phyloP scores from a whole-genome alignment of 1,140 invertebrate genomes.

The Semibalanus balanoides region DNA sequence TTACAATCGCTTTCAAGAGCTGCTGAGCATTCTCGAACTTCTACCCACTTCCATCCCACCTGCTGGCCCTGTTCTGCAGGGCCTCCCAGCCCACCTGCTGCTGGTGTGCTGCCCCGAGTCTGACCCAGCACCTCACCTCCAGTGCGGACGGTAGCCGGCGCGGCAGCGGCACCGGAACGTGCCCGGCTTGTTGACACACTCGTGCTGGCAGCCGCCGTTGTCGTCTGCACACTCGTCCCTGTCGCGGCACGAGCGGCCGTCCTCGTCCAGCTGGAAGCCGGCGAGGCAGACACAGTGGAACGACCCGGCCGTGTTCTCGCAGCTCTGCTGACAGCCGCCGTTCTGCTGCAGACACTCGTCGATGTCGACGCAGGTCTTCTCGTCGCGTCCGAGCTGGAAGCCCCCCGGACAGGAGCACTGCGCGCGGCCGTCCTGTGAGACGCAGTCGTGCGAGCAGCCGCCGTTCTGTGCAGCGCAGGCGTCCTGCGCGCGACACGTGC shows the following conservation, averaged over 20 bases:
- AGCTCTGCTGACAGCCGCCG: slow-evolving; percentile 31
- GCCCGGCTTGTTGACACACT: slow-evolving; percentile 38
- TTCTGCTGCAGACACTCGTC: slow-evolving; percentile 23
- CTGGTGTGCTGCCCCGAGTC: no score
- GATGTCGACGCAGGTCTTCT: slow-evolving; percentile 30
- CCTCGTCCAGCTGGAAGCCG: slow-evolving; percentile 19
- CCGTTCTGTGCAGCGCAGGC: slow-evolving; percentile 89
- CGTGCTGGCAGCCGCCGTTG: slow-evolving; percentile 37
- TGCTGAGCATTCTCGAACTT: no score
- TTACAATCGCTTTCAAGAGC: no score
- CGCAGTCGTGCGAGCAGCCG: slow-evolving; percentile 93
- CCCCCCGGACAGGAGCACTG: slow-evolving; percentile 23
- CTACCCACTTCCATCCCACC: no score
- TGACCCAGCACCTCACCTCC: not conserved
- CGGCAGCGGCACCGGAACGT: slow-evolving; percentile 35
- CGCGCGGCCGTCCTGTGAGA: slow-evolving; percentile 42
- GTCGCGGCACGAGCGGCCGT: slow-evolving; percentile 34
- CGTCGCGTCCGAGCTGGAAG: slow-evolving; percentile 26
- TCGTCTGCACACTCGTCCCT: slow-evolving; percentile 46
- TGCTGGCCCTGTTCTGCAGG: no score
- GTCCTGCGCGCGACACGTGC: slow-evolving; percentile 50
- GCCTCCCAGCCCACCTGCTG: no score
- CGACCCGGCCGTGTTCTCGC: slow-evolving; percentile 58
- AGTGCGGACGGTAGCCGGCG: slow-evolving; percentile 21
- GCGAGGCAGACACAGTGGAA: slow-evolving; percentile 47